These are phyloP conservation scores for Tolypeutes matacus DNA, from an alignment of 2,797 vertebrate genomes.

Conservation along the genomic window DNA sequence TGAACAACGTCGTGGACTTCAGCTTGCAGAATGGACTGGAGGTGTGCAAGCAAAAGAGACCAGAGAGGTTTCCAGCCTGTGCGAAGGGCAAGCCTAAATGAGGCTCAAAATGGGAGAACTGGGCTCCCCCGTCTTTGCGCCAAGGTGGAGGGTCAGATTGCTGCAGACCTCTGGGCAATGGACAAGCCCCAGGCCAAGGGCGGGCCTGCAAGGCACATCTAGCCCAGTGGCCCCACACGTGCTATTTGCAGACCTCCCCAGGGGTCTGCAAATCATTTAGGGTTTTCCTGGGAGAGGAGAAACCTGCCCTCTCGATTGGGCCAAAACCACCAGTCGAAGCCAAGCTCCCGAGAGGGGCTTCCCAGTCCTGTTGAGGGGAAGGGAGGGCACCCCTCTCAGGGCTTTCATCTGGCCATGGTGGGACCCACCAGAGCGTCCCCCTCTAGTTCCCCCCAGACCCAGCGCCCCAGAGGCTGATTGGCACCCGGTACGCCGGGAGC, in stretches of 20 bases:
- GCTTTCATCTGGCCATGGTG: neutral
- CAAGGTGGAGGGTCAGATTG: neutral
- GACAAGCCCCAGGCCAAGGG: neutral
- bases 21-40: neutral
- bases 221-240: fast-evolving
- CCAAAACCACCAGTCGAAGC: neutral
- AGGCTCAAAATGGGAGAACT: neutral
- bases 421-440: neutral
- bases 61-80: neutral
- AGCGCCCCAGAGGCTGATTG: neutral
- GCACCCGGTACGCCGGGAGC: fast-evolving
- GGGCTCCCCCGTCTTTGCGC: neutral
- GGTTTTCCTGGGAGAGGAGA: neutral
- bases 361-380: neutral
- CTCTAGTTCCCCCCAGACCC: neutral
- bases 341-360: neutral
- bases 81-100: neutral
- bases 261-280: neutral
- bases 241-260: neutral
- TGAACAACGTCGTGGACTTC: neutral
- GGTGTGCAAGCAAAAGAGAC: neutral
- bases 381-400: neutral
- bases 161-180: neutral
- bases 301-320: neutral
- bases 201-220: neutral